Percentiles rank a stretch among this genome's conserved stretches.
phyloP scores from a whole-genome alignment of 2,888 invertebrate genomes.

The Crossocerus cetratus region DNA sequence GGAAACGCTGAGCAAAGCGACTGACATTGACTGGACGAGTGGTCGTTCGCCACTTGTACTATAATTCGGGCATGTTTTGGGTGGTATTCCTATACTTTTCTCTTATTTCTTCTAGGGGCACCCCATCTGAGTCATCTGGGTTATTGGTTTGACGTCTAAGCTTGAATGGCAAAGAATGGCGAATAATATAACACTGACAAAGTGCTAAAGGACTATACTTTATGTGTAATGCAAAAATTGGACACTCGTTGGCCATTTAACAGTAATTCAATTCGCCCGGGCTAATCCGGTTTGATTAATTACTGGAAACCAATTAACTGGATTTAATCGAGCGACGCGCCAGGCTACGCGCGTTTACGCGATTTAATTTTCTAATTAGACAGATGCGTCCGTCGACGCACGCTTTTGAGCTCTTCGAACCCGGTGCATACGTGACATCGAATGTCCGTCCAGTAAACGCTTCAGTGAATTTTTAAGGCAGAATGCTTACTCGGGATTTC shows the following conservation, averaged over 20 bases:
- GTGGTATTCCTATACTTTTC: background rate
- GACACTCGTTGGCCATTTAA: too few relatives aligned
- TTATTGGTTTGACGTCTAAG: too few relatives aligned
- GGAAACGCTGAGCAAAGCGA: too few relatives aligned
- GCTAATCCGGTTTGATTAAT: constrained; percentile 35
- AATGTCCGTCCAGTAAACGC: background rate
- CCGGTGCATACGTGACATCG: background rate
- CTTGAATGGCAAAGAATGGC: too few relatives aligned
- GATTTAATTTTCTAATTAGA: constrained; percentile 46
- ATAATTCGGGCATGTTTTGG: too few relatives aligned
- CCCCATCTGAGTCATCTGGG: too few relatives aligned
- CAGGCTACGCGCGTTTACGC: background rate
- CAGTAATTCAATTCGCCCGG: too few relatives aligned
- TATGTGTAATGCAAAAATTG: too few relatives aligned
- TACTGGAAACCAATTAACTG: constrained; percentile 32
- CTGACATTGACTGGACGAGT: too few relatives aligned
- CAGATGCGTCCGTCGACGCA: constrained; percentile 9
- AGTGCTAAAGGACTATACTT: too few relatives aligned
- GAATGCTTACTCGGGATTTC: background rate
- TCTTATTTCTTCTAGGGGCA: background rate
- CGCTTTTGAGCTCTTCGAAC: background rate
- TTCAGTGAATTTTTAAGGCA: background rate
- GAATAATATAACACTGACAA: too few relatives aligned
- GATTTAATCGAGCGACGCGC: constrained; percentile 32
- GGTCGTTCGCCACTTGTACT: too few relatives aligned